Base-by-base conservation (phyloP, 2,888 invertebrate genomes). In the Acleris holmiana region DNA sequence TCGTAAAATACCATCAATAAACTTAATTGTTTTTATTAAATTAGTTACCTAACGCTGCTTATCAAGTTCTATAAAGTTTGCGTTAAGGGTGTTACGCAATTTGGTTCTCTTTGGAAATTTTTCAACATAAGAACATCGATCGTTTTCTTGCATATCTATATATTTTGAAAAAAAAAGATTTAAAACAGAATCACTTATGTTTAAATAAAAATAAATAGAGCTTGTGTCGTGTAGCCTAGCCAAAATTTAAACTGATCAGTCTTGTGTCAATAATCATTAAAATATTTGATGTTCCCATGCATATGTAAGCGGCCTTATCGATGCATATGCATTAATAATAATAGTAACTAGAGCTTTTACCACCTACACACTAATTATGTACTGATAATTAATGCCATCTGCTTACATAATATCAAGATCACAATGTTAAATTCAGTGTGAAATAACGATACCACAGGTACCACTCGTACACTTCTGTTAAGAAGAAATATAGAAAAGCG, bases 361-460 rank as follows among this genome's bases (percentile, higher is more conserved):
- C 65, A 60, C 60, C 49, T 60, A 55, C 65, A 49, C 23, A 17
- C 46, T 55, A 65, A 65, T 65, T 63, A 67, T 67, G 68, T 35
- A 55, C 59, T 23, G 67, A 63, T 61, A 67, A 68, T 69, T 64
- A 68, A 65, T 54, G 58, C 63, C 67, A 66, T 64, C 80, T 75
- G 71, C 71, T 83, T 83, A 80, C 76, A 83, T 88, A 88, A 85
- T 83, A 86, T 85, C 70, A 70, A 84, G 86, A 85, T 82, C 81
- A 69, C 71, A 73, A 83, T 90, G 85, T 83, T 86, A 87, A 85
- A 90, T 89, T 85, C 90, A 89, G 89, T 89, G 88, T 79, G 84
- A 89, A 75, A 77, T 80, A 70, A 75, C 76, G 70, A 71, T 69
- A 59, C 70, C 61, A 71, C n/a, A n/a, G n/a, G n/a, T n/a, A n/a